Evolutionary conservation across 2,888 invertebrate species (phyloP).

Genomic region (Hypomecis atomaria): DNA sequence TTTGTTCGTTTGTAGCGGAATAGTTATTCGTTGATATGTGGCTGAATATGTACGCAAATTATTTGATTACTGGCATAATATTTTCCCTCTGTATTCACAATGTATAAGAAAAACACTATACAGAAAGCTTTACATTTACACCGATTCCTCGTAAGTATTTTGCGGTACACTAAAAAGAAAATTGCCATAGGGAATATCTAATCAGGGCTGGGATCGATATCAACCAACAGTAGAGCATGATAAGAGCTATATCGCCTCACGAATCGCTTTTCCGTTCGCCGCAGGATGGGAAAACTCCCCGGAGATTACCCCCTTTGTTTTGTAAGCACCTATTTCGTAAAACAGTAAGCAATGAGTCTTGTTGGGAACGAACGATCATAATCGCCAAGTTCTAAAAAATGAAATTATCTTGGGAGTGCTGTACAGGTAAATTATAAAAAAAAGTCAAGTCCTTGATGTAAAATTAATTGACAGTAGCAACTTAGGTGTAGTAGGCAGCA

Average conservation of each 20-base stretch:
- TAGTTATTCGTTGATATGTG: no score
- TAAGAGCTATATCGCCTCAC: constrained; percentile 42
- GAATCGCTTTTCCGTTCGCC: constrained; percentile 40
- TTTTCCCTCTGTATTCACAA: neutral
- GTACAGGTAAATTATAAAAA: no score
- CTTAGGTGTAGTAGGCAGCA: no score
- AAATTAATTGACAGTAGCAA: no score
- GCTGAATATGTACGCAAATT: no score
- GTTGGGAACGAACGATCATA: constrained; percentile 22
- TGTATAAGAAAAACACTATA: neutral
- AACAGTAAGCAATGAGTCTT: constrained; percentile 28
- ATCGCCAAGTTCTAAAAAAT: neutral
- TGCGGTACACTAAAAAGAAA: constrained; percentile 25
- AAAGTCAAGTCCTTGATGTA: no score
- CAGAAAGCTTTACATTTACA: neutral
- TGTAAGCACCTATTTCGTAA: constrained; percentile 36
- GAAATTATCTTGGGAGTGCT: no score
- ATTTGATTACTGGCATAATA: no score
- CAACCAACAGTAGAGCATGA: constrained; percentile 40
- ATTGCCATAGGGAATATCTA: constrained; percentile 37
- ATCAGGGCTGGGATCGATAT: constrained; percentile 41
- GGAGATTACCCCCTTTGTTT: constrained; percentile 43
- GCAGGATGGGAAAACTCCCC: constrained; percentile 43
- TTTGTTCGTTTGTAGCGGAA: no score
- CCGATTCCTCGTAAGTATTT: constrained; percentile 14